Base-by-base conservation (phyloP, 2,888 invertebrate genomes). In the Helicoverpa assulta region DNA sequence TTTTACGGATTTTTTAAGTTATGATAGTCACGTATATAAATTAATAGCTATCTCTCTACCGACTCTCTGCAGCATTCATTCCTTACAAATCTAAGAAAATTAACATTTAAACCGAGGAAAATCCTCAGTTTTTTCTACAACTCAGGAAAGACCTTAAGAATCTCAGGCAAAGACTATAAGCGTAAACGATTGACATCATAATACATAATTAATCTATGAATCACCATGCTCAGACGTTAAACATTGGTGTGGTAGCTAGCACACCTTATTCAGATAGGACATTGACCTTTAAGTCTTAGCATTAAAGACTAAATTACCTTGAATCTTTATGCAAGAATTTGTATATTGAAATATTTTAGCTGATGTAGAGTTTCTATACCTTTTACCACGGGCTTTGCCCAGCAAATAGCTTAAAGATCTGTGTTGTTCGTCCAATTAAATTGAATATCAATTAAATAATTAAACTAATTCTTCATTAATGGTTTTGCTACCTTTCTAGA, bases 141-240 rank as follows among this genome's bases (percentile, higher is more conserved):
- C 21, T 69, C 37, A 62, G 53, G 54, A 54, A 81, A 62, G 52
- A 59, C 43, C 62, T 69, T 59, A 56, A 61, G 56, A 68, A 47
- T 47, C 50, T 50, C 21, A 33, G 60, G 21, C 59, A 51, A 58
- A 19, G 56, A 53, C 47, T 63, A 62, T 65, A 78, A 59, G 66
- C 7, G 47, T 47, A 69, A 70, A 64, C 70, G 67, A 77, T 77
- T 74, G 72, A 82, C 78, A 78, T 72, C 72, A 70, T 70, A 69
- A 58, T 67, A 67, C 83, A 80, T 84, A 73, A 78, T 76, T 77
- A 74, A 74, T 80, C 43, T n/a, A 76, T 84, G 85, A 83, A 56
- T 83, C 83, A 83, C 70, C 53, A n/a, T 4, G 47, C 47, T 47
- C 47, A 62, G 70, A 73, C 67, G 53, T 71, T 66, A 78, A 70